Evolutionary conservation across 2,888 invertebrate genomes (phyloP), one percentile per base, ranked within the genome.

Genomic region (Tenthredo mesomela): DNA sequence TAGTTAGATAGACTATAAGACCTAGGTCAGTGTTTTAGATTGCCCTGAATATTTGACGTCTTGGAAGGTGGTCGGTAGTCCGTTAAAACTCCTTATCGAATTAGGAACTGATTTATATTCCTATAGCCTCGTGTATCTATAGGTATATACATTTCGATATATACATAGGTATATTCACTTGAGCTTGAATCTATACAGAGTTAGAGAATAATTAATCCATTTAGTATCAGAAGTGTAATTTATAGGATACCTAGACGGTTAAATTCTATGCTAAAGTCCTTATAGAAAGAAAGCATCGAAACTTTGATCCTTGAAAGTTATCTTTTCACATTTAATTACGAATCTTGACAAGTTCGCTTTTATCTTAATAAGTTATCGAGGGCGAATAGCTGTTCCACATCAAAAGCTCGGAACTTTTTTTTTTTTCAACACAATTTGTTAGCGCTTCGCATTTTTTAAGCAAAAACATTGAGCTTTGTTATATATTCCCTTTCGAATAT

Each of bases 21-120:
- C 67, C 50, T 61, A 80, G 86, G 87, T 86, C 87, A 87, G 87
- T 88, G 89, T 90, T 91, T 90, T 89, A 88, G 89, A 90, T 91
- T 91, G 90, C 89, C 87, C 88, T 91, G 89, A 90, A 92, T 92
- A 91, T 90, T 91, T 91, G 88, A 90, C 88, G 70, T 18, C 70
- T 21, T 15, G n/a, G 33, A 83, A 71, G 82, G n/a, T 70, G 15
- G 15, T 18, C 82, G 7, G 18, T 18, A 15, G 67, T 40, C n/a
- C 65, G 61, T 61, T 37, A 82, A 10, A 82, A 29, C 5, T 29
- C 29, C 77, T 54, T 18, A 25, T 25, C 15, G n/a, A 75, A 75
- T 73, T 73, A 37, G 33, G 6, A 25, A 29, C 75, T 75, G 47
- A 43, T 75, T 47, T 47, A 75, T 75, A 77, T 77, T 77, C 33